These are phyloP conservation scores for Hofmannophila pseudospretella DNA, from an alignment of 2,888 invertebrate genomes.

Conservation along the genomic window DNA sequence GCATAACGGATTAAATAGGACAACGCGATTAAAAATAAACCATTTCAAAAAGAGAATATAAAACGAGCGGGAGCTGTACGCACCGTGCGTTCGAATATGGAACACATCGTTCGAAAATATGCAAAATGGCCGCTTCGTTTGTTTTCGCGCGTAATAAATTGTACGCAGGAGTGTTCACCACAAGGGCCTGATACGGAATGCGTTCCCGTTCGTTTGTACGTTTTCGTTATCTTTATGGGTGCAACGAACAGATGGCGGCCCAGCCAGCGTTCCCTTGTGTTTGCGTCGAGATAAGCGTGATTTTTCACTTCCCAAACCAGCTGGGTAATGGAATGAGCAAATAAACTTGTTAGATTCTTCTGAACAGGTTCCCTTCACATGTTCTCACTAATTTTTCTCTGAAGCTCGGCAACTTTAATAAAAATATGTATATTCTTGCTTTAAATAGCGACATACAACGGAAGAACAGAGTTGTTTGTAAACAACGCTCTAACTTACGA, in stretches of 20 bases:
- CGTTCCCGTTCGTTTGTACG: conserved; percentile 63
- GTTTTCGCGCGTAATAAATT: conserved; percentile 65
- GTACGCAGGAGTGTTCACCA: conserved; percentile 46
- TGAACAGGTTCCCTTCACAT: conserved; percentile 52
- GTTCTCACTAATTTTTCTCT: conserved; percentile 53
- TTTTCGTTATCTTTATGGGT: conserved; percentile 74
- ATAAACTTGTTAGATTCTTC: conserved; percentile 56
- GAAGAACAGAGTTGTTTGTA: conserved; percentile 49
- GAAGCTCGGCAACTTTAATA: conserved; percentile 31
- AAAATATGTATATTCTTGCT: conserved; percentile 15
- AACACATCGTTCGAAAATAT: conserved; percentile 71
- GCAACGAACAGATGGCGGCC: conserved; percentile 77
- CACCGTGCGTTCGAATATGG: conserved; percentile 74
- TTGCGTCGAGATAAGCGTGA: conserved; percentile 71
- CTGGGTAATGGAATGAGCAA: conserved; percentile 64
- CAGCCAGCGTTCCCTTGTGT: conserved; percentile 62
- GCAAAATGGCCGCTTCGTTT: conserved; percentile 60
- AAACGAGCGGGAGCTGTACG: conserved; percentile 56
- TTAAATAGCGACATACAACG: conserved; percentile 19
- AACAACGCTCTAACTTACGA: conserved; percentile 45
- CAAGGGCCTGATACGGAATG: conserved; percentile 61
- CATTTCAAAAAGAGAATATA: conserved; percentile 70
- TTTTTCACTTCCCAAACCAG: conserved; percentile 74
- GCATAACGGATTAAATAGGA: conserved; percentile 76
- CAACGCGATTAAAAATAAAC: conserved; percentile 76